Percentiles rank a stretch among this genome's conserved stretches.
Evolutionary conservation across 2,888 invertebrate genomes (phyloP).

Genomic region (Hydropsyche betteni): DNA sequence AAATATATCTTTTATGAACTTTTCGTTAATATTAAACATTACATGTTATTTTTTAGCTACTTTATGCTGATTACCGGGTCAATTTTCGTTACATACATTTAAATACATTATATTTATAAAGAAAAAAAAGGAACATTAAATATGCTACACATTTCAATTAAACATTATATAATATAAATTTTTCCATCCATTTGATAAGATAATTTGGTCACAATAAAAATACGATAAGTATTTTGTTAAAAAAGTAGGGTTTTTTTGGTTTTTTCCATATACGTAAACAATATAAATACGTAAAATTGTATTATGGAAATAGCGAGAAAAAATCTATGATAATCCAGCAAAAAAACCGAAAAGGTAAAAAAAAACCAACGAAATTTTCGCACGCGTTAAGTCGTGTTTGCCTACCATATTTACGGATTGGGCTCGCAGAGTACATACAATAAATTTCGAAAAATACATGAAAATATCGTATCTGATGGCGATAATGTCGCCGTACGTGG

Average conservation of each 20-base stretch:
- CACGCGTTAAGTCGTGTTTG: constrained; percentile 11
- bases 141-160: too few species aligned
- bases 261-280: too few species aligned
- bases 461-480: constrained; percentile 25
- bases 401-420: constrained; percentile 11
- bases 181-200: too few species aligned
- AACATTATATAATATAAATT: too few species aligned
- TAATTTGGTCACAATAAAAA: too few species aligned
- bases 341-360: not conserved
- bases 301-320: too few species aligned
- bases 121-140: too few species aligned
- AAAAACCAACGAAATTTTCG: not conserved
- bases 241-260: too few species aligned
- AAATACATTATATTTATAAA: not conserved
- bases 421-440: constrained; percentile 8
- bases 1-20: constrained; percentile 1
- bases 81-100: constrained; percentile 23
- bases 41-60: not conserved
- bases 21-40: too few species aligned
- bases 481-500: constrained; percentile 23
- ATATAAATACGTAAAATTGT: too few species aligned
- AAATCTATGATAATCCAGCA: not conserved
- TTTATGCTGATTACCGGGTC: constrained; percentile 26
- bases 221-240: too few species aligned
- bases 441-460: constrained; percentile 20